phyloP scores from a whole-genome alignment of 1,140 invertebrate genomes.

The Formica exsecta region DNA sequence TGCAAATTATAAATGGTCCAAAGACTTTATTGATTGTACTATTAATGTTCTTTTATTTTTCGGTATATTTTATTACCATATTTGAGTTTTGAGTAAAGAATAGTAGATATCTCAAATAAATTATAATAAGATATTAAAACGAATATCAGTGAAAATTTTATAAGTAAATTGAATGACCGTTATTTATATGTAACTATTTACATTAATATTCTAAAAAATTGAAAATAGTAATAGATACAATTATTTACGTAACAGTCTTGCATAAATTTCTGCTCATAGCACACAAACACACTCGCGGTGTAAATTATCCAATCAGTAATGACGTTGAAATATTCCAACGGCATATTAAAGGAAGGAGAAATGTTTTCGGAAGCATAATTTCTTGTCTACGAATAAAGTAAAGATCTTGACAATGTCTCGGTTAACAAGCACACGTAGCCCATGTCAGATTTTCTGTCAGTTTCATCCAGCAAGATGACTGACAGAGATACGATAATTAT shows the following conservation, averaged over 20 bases:
- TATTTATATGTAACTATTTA: not conserved
- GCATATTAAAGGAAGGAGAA: not conserved
- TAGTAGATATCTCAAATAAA: not conserved
- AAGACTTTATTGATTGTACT: not conserved
- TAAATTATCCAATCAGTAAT: constrained; percentile 23
- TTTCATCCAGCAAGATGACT: constrained; percentile 34
- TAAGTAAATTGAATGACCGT: not conserved
- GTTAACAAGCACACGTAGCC: constrained; percentile 17
- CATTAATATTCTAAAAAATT: not conserved
- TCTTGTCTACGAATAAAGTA: constrained; percentile 7
- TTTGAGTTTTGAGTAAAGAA: not conserved
- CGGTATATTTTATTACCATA: not conserved
- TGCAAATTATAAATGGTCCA: too few relatives aligned
- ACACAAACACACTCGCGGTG: not conserved
- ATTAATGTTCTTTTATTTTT: too few relatives aligned
- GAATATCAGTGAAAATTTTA: not conserved
- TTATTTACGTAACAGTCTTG: not conserved
- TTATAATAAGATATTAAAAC: not conserved
- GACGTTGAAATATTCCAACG: not conserved
- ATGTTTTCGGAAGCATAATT: constrained; percentile 33
- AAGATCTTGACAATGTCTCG: constrained; percentile 29
- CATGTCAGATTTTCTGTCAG: constrained; percentile 54
- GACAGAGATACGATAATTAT: constrained; percentile 64
- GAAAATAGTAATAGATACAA: not conserved
- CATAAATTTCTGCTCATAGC: not conserved